These are phyloP conservation scores for Epinephelus malabaricus DNA, from an alignment of 2,797 vertebrate genomes.

Conservation along the genomic window DNA sequence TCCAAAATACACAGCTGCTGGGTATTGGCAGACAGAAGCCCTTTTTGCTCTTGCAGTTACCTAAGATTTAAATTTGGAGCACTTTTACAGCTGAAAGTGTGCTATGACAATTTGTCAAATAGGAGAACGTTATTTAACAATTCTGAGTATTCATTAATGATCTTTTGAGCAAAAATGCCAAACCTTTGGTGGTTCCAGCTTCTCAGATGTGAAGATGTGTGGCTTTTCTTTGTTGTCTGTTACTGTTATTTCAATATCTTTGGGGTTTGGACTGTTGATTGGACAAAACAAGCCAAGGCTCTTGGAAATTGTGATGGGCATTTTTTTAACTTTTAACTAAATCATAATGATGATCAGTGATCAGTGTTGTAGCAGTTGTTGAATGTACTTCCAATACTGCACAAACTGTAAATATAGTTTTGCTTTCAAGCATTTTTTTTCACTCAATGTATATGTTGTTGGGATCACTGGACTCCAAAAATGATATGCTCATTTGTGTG, in stretches of 20 bases:
- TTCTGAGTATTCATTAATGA: not conserved
- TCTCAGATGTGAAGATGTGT: not conserved
- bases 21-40: not conserved
- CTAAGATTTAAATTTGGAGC: not conserved
- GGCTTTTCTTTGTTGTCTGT: not conserved
- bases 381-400: not conserved
- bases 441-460: too few relatives aligned
- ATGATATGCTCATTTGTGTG: too few relatives aligned
- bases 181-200: not conserved
- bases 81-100: not conserved
- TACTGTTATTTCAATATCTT: not conserved
- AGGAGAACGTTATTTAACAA: not conserved
- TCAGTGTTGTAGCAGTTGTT: not conserved
- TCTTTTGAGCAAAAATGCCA: not conserved
- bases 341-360: not conserved
- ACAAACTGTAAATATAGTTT: not conserved
- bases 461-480: too few relatives aligned
- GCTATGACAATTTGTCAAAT: not conserved
- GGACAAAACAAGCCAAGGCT: not conserved
- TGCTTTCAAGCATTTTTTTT: not conserved
- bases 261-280: not conserved
- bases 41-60: not conserved
- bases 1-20: not conserved
- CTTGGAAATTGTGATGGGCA: not conserved
- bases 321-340: not conserved